Base-by-base conservation (phyloP, 2,888 invertebrate species). In the Epiblema foenella region DNA sequence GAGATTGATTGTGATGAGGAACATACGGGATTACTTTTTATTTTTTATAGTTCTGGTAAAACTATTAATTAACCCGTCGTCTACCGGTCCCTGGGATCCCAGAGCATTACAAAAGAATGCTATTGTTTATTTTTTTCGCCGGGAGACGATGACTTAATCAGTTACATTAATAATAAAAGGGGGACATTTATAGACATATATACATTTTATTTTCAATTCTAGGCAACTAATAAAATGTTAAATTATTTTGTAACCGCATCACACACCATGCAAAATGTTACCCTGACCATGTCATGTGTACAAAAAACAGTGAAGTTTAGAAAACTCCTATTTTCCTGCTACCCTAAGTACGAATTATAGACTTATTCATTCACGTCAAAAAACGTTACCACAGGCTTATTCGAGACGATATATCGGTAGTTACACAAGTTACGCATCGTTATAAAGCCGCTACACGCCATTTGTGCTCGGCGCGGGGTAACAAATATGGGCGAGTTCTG, bases 361-460 rank as follows among this genome's bases (percentile, higher is more conserved):
- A 64, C 64, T 24, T 64, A 46, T 57, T 57, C 56, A 46, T 57
- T 57, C 56, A 60, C 39, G 60, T 67, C 51, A 71, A 67, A 69
- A 67, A 71, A 62, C 62, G 59, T 62, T 56, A 46, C n/a, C 56
- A 37, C 63, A 24, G 56, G 60, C 39, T 51, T 70, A 59, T 60
- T 46, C 71, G 49, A 51, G 51, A 60, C 67, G 60, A 71, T 67
- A 57, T 65, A 69, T 49, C 64, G 63, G 64, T 64, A 69, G 68
- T 68, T 69, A 64, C 57, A 54, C 57, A 46, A 69, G 69, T 69
- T 68, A 68, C 68, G 68, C 67, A 52, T 64, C 83, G 83, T 86
- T 87, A 87, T 84, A 87, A 83, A 87, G 81, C 79, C 78, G 78
- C 78, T 82, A 81, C 85, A 84, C 79, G 79, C 85, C 85, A 86